Base-by-base conservation (phyloP, 2,888 invertebrate species). In the Diarsia rubi region DNA sequence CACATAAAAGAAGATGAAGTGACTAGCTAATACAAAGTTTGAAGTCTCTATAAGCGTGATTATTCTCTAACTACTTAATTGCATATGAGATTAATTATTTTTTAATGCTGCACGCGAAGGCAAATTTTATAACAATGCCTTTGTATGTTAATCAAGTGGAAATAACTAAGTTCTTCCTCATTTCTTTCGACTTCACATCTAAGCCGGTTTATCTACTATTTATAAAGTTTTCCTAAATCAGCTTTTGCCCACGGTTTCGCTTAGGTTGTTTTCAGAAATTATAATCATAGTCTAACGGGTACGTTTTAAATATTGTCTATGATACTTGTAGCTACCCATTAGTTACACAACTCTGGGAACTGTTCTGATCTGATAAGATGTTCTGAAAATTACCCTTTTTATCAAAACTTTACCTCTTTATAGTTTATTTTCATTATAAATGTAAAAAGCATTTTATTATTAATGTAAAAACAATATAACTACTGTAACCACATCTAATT, bases 131-230 rank as follows among this genome's bases (percentile, higher is more conserved):
- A 67, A 70, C 63, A 54, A 73, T 60, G 67, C 37, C 67, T 73
- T 82, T 82, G 82, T 81, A 82, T 78, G 73, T 6, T 64, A 78
- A 73, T 82, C 4, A 65, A 42, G 49, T 42, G 54, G 65, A 31
- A 67, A 67, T 63, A 14, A 47, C 19, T 47, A 65, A 66, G 60
- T 65, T 60, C 54, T 74, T 78, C 70, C 57, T 78, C 59, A 54
- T 67, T 73, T 81, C 73, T 73, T n/a, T 69, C 5, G 19, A 54
- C 45, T 75, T 65, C 16, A 65, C 5, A 31, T 31, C 59, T 11
- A 27, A 27, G 49, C 37, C 45, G 44, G n/a, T 69, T 44, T 27
- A 68, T 27, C 12, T 14, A 52, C 19, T 19, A 21, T 57, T 27
- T 37, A 8, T 42, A 24, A 14, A 14, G 14, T 68, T 0, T 44